Base-by-base conservation (phyloP, 2,888 invertebrate genomes). In the Drosophila rubida region DNA sequence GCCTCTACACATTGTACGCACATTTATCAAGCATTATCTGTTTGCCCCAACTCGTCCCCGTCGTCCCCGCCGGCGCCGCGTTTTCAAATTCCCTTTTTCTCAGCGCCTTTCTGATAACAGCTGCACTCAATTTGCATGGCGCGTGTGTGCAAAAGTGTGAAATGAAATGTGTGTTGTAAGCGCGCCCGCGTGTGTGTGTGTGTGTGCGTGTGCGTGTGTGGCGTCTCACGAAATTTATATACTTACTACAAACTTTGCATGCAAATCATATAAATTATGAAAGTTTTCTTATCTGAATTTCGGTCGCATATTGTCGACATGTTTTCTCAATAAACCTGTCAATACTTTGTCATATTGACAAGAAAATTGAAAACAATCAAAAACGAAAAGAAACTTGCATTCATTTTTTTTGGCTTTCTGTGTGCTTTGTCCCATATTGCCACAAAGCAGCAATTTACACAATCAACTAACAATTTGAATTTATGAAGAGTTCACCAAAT, bases 1-100 rank as follows among this genome's bases (percentile, higher is more conserved):
- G 32, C 61, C 67, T 46, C 60, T 46, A 69, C 70, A 78, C 80
- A 75, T 62, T 75, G 65, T 66, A 66, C 66, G 19, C 54, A 81
- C 81, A 84, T 82, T 82, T 82, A 82, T 82, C 84, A 82, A 74
- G 69, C 77, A 81, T 82, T 82, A 82, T 82, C 81, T 81, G 83
- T 80, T 77, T 69, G 77, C 75, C 70, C 68, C 66, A 67, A 49
- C 54, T 61, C 67, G 67, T 6, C 14, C 25, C 7, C 25, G 25
- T 25, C 23, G 0, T 4, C 23, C 5, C 1, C 23, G 6, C 6
- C 23, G 6, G 1, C 23, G 1, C 6, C 4, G 23, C 19, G 19
- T 19, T 1, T 19, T 19, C 3, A 3, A 3, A 39, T 53, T 27
- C 41, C n/a, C 25, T 64, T 69, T 64, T 63, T 53, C 66, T 73